A percentile compares a stretch with the other conserved stretches of the same genome.
Conservation (phyloP, 2,888 invertebrate species). For the Galeruca laticollis region DNA sequence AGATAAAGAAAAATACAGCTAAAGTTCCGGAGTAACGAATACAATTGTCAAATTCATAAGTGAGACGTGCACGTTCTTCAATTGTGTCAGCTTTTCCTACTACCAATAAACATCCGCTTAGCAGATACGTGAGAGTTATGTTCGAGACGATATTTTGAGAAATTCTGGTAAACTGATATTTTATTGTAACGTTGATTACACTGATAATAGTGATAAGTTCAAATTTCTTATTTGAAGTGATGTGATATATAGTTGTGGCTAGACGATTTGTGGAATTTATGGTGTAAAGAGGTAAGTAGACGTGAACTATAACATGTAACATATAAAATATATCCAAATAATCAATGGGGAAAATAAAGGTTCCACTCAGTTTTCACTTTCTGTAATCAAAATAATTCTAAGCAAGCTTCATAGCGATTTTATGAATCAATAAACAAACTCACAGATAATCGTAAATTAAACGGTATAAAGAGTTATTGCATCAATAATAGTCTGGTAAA, state of each 20-base stretch:
- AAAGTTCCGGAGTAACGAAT: slow-evolving; percentile 7
- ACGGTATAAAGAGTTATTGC: too few relatives aligned
- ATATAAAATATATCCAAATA: too few relatives aligned
- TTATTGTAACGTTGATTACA: neutral
- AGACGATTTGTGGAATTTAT: neutral
- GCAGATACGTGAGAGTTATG: neutral
- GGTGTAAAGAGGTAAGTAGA: neutral
- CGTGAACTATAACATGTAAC: too few relatives aligned
- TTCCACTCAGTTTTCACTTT: too few relatives aligned
- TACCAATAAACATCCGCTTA: neutral
- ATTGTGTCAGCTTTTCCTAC: neutral
- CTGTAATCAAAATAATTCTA: too few relatives aligned
- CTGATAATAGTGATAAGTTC: neutral
- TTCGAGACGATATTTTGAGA: neutral
- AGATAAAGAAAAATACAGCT: neutral
- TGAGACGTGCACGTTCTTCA: neutral
- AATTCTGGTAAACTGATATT: neutral
- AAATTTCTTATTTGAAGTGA: neutral
- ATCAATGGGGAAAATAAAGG: too few relatives aligned
- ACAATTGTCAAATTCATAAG: slow-evolving; percentile 15
- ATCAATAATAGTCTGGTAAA: too few relatives aligned
- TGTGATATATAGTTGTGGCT: neutral
- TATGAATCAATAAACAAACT: too few relatives aligned
- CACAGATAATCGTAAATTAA: too few relatives aligned
- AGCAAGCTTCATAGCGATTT: too few relatives aligned